phyloP scores from a whole-genome alignment of 2,797 vertebrate genomes.

The Trematomus bernacchii region DNA sequence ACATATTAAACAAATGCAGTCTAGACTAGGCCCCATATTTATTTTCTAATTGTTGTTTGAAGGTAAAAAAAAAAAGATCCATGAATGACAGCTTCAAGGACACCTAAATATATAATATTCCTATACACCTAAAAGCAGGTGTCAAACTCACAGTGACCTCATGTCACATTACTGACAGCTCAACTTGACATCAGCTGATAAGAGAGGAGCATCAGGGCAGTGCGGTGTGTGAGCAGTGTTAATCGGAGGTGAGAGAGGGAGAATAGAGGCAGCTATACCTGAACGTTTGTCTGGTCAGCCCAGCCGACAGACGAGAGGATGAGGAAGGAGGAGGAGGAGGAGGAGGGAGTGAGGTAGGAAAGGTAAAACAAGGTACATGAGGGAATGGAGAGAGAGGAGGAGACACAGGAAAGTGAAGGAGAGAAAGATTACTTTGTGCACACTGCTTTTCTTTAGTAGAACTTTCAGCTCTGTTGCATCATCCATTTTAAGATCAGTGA shows the following conservation, averaged over 20 bases:
- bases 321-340: slow-evolving; percentile 52
- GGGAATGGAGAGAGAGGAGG: slow-evolving; percentile 67
- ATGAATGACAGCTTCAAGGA: background rate
- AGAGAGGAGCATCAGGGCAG: slow-evolving; percentile 49
- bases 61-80: background rate
- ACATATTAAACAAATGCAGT: background rate
- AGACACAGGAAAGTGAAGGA: slow-evolving; percentile 76
- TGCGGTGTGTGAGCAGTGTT: slow-evolving; percentile 57
- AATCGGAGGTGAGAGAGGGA: slow-evolving; percentile 80
- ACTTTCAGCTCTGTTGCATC: background rate
- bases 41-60: background rate
- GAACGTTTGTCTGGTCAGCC: slow-evolving; percentile 87
- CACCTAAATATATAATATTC: background rate
- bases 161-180: background rate
- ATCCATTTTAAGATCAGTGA: background rate
- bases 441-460: background rate
- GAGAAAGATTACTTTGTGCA: slow-evolving; percentile 79
- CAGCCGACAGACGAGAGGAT: slow-evolving; percentile 79
- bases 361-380: slow-evolving; percentile 58
- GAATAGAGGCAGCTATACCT: slow-evolving; percentile 86
- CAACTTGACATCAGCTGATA: slow-evolving; percentile 56
- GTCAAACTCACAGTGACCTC: background rate
- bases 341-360: slow-evolving; percentile 56
- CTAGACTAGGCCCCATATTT: background rate
- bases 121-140: background rate